Evolutionary conservation across 2,888 invertebrate genomes (phyloP).

Genomic region (Mesopsocus fuscifrons): DNA sequence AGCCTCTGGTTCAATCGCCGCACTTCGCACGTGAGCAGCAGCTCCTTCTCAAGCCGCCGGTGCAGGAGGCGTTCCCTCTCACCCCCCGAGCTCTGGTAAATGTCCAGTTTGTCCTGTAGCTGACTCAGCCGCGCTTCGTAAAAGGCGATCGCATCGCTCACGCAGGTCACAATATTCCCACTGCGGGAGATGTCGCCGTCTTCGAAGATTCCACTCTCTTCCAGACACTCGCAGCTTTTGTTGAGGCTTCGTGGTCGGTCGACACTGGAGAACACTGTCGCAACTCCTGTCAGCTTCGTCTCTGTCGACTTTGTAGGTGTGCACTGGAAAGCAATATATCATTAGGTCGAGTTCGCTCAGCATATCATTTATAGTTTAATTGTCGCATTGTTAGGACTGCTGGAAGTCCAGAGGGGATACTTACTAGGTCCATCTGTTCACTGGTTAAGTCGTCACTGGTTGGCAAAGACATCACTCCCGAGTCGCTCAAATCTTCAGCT

Average conservation of each 20-base stretch:
- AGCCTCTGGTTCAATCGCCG: constrained; percentile 30
- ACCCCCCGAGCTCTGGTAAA: constrained; percentile 45
- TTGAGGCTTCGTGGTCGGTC: neutral
- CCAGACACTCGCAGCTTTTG: constrained; percentile 31
- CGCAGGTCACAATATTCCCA: neutral
- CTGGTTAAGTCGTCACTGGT: constrained; percentile 19
- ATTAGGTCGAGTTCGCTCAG: too few species aligned
- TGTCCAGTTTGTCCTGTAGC: constrained; percentile 41
- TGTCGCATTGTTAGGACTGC: constrained; percentile 18
- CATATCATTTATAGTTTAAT: constrained; percentile 14
- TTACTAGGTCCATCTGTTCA: too few species aligned
- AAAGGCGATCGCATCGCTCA: constrained; percentile 24
- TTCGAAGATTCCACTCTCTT: constrained; percentile 57
- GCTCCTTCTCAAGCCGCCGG: constrained; percentile 41
- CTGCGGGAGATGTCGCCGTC: constrained; percentile 18
- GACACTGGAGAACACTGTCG: neutral
- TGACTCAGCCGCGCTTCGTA: constrained; percentile 44
- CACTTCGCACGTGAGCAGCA: constrained; percentile 30
- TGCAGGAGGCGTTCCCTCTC: constrained; percentile 38
- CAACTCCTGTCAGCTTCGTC: neutral
- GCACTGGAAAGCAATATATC: too few species aligned
- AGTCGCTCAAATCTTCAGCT: constrained; percentile 20
- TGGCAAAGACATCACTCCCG: constrained; percentile 20
- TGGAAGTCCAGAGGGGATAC: too few species aligned
- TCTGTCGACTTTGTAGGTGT: too few species aligned